These are phyloP conservation scores for Dryas iulia DNA, from an alignment of 1,140 invertebrate species.

Conservation along the genomic window DNA sequence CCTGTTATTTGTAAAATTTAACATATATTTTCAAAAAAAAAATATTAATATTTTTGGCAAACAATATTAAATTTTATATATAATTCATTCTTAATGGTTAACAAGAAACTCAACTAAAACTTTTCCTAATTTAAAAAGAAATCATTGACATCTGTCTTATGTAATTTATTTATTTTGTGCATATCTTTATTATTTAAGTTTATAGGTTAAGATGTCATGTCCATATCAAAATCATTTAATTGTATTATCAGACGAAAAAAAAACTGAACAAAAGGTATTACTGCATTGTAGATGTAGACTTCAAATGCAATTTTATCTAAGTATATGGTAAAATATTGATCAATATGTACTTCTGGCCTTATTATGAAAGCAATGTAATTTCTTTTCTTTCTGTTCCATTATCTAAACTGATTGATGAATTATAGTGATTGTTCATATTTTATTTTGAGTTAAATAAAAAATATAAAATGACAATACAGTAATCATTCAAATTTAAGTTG, in stretches of 20 bases:
- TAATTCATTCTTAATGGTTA: too few species aligned
- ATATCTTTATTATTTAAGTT: constrained; percentile 24
- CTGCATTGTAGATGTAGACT: constrained; percentile 8
- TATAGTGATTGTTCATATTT: too few species aligned
- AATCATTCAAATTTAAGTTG: too few species aligned
- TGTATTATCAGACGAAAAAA: constrained; percentile 47
- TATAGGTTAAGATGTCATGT: constrained; percentile 74
- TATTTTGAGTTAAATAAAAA: too few species aligned
- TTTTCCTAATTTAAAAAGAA: not conserved
- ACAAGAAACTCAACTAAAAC: too few species aligned
- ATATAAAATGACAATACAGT: too few species aligned
- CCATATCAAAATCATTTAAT: constrained; percentile 74
- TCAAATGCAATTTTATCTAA: constrained; percentile 5
- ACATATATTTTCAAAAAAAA: too few species aligned
- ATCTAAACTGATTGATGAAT: not conserved
- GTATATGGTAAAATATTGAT: not conserved
- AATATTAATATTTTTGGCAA: too few species aligned
- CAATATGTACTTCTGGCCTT: not conserved
- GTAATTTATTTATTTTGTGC: constrained; percentile 23
- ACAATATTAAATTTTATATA: too few species aligned
- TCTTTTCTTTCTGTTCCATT: not conserved
- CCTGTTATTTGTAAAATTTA: too few species aligned
- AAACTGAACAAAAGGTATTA: constrained; percentile 37
- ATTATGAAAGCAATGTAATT: not conserved
- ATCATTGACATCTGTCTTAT: not conserved